These are phyloP conservation scores for Pangasius sanitwongsei DNA, from an alignment of 2,797 vertebrate genomes.

Conservation along the genomic window DNA sequence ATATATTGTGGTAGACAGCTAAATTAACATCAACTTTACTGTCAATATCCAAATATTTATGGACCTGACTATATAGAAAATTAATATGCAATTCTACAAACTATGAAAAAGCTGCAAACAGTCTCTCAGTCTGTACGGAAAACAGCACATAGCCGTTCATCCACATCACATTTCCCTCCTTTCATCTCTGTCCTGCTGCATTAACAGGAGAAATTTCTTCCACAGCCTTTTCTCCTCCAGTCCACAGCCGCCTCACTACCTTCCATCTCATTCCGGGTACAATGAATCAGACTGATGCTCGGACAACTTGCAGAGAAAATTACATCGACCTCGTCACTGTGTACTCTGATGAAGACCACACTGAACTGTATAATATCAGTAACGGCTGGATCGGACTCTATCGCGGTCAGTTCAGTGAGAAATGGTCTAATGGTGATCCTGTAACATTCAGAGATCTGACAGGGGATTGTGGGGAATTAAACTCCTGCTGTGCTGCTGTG, in stretches of 20 bases:
- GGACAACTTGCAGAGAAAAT: not conserved
- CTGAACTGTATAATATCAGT: not conserved
- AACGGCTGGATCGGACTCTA: not conserved
- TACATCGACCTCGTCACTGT: conserved; percentile 18
- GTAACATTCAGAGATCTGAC: not conserved
- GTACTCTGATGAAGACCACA: conserved; percentile 18
- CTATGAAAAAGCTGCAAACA: too few species aligned
- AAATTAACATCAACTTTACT: too few species aligned
- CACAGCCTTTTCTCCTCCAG: conserved; percentile 1
- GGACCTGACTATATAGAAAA: too few species aligned
- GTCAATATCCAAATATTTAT: too few species aligned
- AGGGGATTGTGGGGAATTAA: too few species aligned
- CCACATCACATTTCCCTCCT: not conserved
- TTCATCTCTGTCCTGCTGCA: not conserved
- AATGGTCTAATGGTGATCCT: conserved; percentile 38
- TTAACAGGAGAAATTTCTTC: not conserved
- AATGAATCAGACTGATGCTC: not conserved
- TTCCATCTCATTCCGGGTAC: not conserved
- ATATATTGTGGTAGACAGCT: too few species aligned
- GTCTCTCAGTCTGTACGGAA: not conserved
- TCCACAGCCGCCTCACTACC: not conserved
- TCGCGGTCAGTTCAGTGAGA: not conserved
- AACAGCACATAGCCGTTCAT: not conserved
- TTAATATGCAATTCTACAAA: too few species aligned
- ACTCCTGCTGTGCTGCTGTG: not conserved